These are phyloP conservation scores for Syrrhaptes paradoxus DNA, from an alignment of 2,113 vertebrate species.

Conservation along the genomic window DNA sequence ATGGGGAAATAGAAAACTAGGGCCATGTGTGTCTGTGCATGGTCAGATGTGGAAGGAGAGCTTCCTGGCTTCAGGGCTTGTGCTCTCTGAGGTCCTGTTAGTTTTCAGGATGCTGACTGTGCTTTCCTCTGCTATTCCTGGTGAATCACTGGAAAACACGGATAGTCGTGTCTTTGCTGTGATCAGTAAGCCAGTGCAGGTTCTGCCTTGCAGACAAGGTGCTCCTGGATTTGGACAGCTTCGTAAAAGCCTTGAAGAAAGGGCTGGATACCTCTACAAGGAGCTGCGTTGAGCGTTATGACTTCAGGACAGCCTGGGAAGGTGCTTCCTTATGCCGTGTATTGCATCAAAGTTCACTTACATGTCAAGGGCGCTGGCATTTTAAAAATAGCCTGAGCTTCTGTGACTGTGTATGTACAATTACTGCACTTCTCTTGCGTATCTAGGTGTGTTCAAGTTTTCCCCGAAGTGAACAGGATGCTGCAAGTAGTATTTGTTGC, in stretches of 20 bases:
- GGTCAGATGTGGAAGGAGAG: not conserved
- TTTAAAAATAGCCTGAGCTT: not conserved
- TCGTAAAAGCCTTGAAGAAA: not conserved
- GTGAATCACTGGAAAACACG: not conserved
- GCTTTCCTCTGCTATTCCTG: not conserved
- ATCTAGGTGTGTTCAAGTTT: not conserved
- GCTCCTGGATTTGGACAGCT: not conserved
- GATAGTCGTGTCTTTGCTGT: not conserved
- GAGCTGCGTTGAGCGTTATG: not conserved
- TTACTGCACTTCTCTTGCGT: fast-evolving
- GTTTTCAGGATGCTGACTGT: not conserved
- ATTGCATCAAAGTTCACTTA: not conserved
- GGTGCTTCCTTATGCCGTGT: not conserved
- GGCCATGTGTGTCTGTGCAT: fast-evolving
- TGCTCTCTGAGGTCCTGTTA: not conserved
- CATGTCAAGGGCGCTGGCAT: not conserved
- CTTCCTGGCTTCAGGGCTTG: fast-evolving
- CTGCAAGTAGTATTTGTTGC: not conserved
- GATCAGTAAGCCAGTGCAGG: too few species aligned
- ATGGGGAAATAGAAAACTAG: not conserved
- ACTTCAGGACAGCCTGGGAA: not conserved
- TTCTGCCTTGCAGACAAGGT: not conserved
- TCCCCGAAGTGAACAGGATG: not conserved
- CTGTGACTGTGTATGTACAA: fast-evolving
- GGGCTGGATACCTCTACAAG: not conserved